Base-by-base conservation (phyloP, 2,113 vertebrate genomes). In the Oreochromis niloticus region DNA sequence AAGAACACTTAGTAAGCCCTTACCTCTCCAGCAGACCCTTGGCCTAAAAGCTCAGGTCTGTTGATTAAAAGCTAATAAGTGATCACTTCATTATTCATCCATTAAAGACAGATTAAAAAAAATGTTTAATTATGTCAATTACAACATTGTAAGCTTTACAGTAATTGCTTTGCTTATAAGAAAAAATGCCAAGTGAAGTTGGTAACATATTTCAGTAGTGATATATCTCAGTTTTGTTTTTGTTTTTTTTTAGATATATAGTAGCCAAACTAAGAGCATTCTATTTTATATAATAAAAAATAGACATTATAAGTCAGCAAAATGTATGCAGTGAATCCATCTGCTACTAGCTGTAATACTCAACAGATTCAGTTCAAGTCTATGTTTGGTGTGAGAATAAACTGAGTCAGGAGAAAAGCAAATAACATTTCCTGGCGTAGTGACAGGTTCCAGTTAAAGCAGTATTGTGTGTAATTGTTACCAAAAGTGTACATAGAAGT, bases 11-110 rank as follows among this genome's bases (percentile, higher is more conserved):
- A 19, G 24, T 50, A n/a, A 50, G 43, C 24, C 43, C 71, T 10
- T 19, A 30, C 71, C 43, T 32, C 71, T 78, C 16, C 27, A 78
- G 46, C 78, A 80, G 8, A 54, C 30, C 24, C 24, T 78, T 78
- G 16, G 46, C 10, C 75, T 61, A 36, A 34, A 66, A 55, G 50
- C 50, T 79, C 63, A 41, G 48, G 43, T 11, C 22, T 14, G 46
- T 39, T 73, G 50, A 86, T 88, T 13, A 90, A 61, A 27, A 2
- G 2, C 52, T 57, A 73, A 87, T 4, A 9, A 86, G 52, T 3
- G 24, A 71, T 75, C 4, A 5, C 54, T 14, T 80, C 9, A n/a
- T 61, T 32, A 63, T 2, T n/a, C 59, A 9, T 3, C 78, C 30
- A 48, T 85, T 24, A 14, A 54, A 27, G 30, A 8, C 55, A 52